Base-by-base conservation (phyloP, 2,797 vertebrate genomes). In the Sebastes iracundus region DNA sequence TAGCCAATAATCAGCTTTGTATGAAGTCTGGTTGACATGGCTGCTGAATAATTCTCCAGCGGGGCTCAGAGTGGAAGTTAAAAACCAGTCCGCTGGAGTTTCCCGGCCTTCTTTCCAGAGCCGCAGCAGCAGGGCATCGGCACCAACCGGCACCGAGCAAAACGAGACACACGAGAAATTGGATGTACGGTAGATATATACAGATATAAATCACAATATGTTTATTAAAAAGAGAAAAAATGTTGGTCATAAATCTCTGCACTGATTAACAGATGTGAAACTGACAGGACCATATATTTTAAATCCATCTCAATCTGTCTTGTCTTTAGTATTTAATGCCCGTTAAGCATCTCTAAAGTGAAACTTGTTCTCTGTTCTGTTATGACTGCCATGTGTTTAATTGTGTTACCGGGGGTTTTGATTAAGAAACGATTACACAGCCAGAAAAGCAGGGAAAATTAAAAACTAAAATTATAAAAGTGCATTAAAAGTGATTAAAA, bases 1-100 rank as follows among this genome's bases (percentile, higher is more conserved):
- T 61, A 87, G 87, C 74, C 84, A 88, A 88, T 88, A 81, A 88
- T 82, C 87, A 87, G 90, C 86, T 90, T 79, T 86, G 69, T 66
- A 33, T 66, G 81, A 79, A 35, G 82, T 7, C 58, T 72, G 79
- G 75, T 80, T 77, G 82, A 87, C 82, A 72, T 3, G 65, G 72
- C 59, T 55, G 80, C 75, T 72, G 74, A 61, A 77, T 75, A 55
- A 87, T 78, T 72, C 80, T 76, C 18, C 66, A 33, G 71, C 73
- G 55, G 59, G 72, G 73, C 66, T 80, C 49, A 38, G 13, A 77
- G 77, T 11, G 16, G 20, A 65, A 56, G 79, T 70, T 75, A 62
- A 35, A 53, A 64, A 73, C 4, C 64, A 12, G 33, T 28, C 58
- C 5, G 13, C 71, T 6, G 81, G 63, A 53, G 38, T 56, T 74